phyloP scores from a whole-genome alignment of 2,113 vertebrate genomes.

The Pavo muticus region DNA sequence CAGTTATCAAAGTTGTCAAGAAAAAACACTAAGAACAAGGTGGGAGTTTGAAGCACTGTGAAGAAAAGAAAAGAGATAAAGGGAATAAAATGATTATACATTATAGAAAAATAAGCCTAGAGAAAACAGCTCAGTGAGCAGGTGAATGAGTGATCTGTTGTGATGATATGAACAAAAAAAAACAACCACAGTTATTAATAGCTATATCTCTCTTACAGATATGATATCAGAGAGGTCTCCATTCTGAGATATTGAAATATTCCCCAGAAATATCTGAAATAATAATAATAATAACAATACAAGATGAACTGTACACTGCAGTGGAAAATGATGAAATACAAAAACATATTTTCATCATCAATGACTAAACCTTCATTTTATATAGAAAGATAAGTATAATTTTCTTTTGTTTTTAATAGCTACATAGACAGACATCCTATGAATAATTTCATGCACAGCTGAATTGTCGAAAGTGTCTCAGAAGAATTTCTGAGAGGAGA shows the following conservation, averaged over 20 bases:
- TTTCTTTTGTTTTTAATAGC: background rate
- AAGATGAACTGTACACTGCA: background rate
- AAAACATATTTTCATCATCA: constrained; percentile 6
- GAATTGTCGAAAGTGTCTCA: background rate
- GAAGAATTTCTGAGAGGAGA: constrained; percentile 5
- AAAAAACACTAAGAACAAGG: background rate
- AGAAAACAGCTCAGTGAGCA: background rate
- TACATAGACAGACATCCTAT: background rate
- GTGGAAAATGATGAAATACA: background rate
- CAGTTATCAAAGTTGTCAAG: background rate
- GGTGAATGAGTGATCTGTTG: constrained; percentile 13
- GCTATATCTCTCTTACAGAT: constrained; percentile 16
- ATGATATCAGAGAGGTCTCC: background rate
- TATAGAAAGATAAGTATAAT: background rate
- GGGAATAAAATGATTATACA: background rate
- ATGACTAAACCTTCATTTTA: background rate
- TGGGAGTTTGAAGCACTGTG: background rate
- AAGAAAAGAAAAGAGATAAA: constrained; percentile 3
- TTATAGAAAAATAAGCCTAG: background rate
- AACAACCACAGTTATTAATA: background rate
- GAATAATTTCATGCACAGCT: constrained; percentile 21
- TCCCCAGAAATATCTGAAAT: constrained; percentile 32
- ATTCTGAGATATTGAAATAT: constrained; percentile 20
- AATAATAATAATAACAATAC: background rate
- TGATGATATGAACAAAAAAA: background rate